Conservation (phyloP, 1,140 invertebrate genomes). For the Goniozus legneri region DNA sequence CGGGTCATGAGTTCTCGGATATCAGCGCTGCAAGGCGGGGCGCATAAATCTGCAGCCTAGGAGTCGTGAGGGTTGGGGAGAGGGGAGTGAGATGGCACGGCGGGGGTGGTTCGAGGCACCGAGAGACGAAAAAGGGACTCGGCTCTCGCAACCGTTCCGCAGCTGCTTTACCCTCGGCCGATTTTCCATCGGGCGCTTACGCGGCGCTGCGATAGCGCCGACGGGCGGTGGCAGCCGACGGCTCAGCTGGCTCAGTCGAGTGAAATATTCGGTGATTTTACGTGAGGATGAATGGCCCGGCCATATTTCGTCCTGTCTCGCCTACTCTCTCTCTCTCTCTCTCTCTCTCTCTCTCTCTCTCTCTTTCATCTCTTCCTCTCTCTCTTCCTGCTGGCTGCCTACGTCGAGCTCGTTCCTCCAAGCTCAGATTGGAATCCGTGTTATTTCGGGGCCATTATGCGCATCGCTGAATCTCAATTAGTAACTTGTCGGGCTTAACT, state of each 20-base stretch:
- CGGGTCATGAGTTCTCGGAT: slow-evolving; percentile 54
- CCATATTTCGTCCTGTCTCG: slow-evolving; percentile 47
- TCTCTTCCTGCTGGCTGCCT: slow-evolving; percentile 5
- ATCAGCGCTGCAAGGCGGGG: slow-evolving; percentile 51
- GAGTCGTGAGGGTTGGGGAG: slow-evolving; percentile 19
- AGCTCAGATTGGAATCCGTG: slow-evolving; percentile 49
- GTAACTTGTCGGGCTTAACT: slow-evolving; percentile 22
- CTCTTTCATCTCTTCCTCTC: too few species aligned
- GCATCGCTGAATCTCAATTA: slow-evolving; percentile 51
- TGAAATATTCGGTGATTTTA: slow-evolving; percentile 53
- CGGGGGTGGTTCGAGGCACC: too few species aligned
- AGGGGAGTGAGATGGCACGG: slow-evolving; percentile 27
- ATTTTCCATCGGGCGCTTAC: too few species aligned
- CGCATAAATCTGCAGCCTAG: slow-evolving; percentile 53
- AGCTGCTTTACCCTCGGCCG: not conserved
- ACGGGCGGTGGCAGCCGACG: slow-evolving; percentile 31
- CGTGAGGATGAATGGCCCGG: slow-evolving; percentile 42
- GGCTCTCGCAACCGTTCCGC: not conserved
- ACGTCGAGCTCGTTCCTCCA: slow-evolving; percentile 18
- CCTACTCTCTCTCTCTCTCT: too few species aligned
- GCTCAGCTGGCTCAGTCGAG: slow-evolving; percentile 37
- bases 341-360: too few species aligned
- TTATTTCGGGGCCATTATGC: slow-evolving; percentile 48
- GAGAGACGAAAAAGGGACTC: not conserved
- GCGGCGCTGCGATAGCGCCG: too few species aligned